phyloP scores from a whole-genome alignment of 2,797 vertebrate genomes.

The Ibycter americanus region DNA sequence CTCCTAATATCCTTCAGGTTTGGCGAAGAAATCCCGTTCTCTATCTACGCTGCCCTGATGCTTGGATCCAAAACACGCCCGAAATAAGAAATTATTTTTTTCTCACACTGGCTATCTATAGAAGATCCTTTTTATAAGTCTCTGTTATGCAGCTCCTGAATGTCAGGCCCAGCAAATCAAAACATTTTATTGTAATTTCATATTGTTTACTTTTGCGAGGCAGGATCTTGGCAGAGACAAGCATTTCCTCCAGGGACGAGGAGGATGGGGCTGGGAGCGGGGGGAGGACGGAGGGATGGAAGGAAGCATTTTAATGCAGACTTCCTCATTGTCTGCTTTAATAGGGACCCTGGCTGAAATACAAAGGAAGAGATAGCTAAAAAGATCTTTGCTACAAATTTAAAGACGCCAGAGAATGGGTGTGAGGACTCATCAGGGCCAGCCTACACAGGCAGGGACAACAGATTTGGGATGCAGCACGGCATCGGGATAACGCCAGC shows the following conservation, averaged over 20 bases:
- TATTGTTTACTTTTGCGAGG: slow-evolving; percentile 56
- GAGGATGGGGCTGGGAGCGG: background rate
- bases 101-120: slow-evolving; percentile 29
- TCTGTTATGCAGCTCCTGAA: slow-evolving; percentile 16
- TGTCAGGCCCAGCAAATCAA: slow-evolving; percentile 45
- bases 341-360: slow-evolving; percentile 4
- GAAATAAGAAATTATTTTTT: background rate
- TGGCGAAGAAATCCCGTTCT: background rate
- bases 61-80: background rate
- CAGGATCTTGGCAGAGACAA: slow-evolving; percentile 58
- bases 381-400: background rate
- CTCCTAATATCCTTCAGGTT: slow-evolving; percentile 11
- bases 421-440: background rate
- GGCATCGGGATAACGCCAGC: background rate
- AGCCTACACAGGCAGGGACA: background rate
- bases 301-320: slow-evolving; percentile 45
- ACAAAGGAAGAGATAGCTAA: slow-evolving; percentile 3
- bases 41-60: background rate
- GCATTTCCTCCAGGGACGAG: slow-evolving; percentile 54
- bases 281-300: slow-evolving; percentile 1
- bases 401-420: background rate
- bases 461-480: background rate
- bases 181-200: slow-evolving; percentile 63
- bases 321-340: slow-evolving; percentile 40
- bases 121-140: slow-evolving; percentile 25